Evolutionary conservation across 2,113 vertebrate genomes (phyloP).

Genomic region (Cnemophilus loriae): DNA sequence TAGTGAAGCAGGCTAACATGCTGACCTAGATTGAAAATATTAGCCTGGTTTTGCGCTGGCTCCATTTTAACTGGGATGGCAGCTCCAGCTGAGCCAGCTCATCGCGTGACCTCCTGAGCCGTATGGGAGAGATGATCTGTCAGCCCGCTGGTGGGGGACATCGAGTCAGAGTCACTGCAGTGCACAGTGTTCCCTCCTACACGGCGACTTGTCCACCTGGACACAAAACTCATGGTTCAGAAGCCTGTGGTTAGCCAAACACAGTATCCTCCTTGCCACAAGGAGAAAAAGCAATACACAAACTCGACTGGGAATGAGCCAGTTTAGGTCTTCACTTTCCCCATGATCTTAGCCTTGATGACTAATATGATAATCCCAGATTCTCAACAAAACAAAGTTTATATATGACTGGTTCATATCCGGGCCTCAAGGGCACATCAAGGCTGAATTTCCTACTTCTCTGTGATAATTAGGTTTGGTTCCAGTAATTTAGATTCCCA

Average conservation of each 20-base stretch:
- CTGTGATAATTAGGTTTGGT: neutral
- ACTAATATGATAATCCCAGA: neutral
- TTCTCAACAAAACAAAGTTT: neutral
- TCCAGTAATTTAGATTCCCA: neutral
- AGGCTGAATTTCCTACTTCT: neutral
- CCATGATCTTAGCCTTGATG: neutral
- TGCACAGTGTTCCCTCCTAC: neutral
- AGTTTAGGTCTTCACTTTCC: neutral
- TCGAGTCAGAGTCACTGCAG: neutral
- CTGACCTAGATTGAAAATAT: neutral
- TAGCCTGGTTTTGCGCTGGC: neutral
- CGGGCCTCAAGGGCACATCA: neutral
- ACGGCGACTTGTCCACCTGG: neutral
- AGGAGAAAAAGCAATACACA: neutral
- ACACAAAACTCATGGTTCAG: neutral
- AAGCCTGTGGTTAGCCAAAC: neutral
- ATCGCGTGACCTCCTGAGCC: fast-evolving
- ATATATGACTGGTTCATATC: neutral
- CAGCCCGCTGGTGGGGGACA: neutral
- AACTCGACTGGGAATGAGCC: neutral
- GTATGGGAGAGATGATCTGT: neutral
- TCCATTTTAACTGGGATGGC: neutral
- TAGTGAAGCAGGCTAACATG: neutral
- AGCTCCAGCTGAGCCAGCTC: neutral
- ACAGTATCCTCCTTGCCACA: neutral